These are phyloP conservation scores for Halictus ligatus DNA, from an alignment of 2,888 invertebrate genomes.

Conservation along the genomic window DNA sequence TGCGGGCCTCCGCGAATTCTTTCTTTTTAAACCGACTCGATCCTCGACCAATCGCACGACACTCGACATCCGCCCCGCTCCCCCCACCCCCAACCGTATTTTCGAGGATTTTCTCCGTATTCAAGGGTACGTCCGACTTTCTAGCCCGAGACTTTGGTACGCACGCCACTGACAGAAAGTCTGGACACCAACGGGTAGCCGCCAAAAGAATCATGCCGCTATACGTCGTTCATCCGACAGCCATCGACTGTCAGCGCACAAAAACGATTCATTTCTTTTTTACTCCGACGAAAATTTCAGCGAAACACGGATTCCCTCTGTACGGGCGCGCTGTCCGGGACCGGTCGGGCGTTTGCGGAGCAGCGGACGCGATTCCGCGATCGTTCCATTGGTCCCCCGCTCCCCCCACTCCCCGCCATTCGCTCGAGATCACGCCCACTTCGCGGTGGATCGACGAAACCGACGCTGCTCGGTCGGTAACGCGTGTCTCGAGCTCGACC, in stretches of 20 bases:
- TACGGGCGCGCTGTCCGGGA: not conserved
- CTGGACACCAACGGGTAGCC: not conserved
- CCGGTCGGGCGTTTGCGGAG: not conserved
- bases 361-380: not conserved
- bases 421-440: not conserved
- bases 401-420: not conserved
- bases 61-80: not conserved
- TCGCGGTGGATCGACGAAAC: not conserved
- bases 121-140: not conserved
- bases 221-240: not conserved
- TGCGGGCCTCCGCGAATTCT: conserved; percentile 8
- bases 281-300: not conserved
- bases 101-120: conserved; percentile 33
- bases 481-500: not conserved
- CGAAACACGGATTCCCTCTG: not conserved
- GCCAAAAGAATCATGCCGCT: not conserved
- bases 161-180: conserved; percentile 5
- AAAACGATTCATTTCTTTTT: conserved; percentile 7
- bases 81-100: not conserved
- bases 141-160: conserved; percentile 9
- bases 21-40: not conserved
- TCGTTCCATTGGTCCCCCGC: not conserved
- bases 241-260: not conserved
- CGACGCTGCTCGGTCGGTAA: not conserved
- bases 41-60: conserved; percentile 11